Base-by-base conservation (phyloP, 2,113 vertebrate genomes). In the Grus americana region DNA sequence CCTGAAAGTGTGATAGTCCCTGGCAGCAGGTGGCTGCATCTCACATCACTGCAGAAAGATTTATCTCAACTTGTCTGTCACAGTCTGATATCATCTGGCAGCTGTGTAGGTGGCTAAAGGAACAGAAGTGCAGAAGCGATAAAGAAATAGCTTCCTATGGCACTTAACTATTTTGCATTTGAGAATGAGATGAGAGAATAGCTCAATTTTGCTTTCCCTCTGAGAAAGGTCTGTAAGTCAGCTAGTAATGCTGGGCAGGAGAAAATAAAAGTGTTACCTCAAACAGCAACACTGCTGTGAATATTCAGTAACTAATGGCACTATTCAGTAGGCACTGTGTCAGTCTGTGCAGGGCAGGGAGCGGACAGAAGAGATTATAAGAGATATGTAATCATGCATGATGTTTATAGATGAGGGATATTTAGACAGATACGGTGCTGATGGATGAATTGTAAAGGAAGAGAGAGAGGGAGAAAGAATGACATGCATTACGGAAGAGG, bases 251-350 rank as follows among this genome's bases (percentile, higher is more conserved):
- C 85, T 95, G 86, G 63, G 86, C 55, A 71, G 88, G 52, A 78
- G 79, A 59, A 96, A 94, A 90, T 73, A 71, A 57, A 87, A 90
- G 58, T 54, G 65, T 90, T 94, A 79, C 93, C 88, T 96, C 67
- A 44, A 90, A 90, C 49, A 62, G 70, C 66, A 94, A 40, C 59
- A 55, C 71, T 84, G 82, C 88, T 95, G 88, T 74, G 88, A 94
- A 59, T 90, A 92, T 74, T 90, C 10, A 2, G 86, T 71, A 88
- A 67, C 29, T 92, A 74, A 93, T 59, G 92, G 63, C 32, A 72
- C 74, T 72, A n/a, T 83, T 94, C 87, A 92, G 66, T n/a, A 72
- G 70, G 73, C 57, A 21, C 58, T 38, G 52, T 55, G 73, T 58
- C 70, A 88, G 57, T 9, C 71, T 70, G 74, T 54, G 71, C 58